Evolutionary conservation across 1,140 invertebrate species (phyloP), one percentile per base, ranked within the genome.

Genomic region (Trachymyrmex cornetzi): DNA sequence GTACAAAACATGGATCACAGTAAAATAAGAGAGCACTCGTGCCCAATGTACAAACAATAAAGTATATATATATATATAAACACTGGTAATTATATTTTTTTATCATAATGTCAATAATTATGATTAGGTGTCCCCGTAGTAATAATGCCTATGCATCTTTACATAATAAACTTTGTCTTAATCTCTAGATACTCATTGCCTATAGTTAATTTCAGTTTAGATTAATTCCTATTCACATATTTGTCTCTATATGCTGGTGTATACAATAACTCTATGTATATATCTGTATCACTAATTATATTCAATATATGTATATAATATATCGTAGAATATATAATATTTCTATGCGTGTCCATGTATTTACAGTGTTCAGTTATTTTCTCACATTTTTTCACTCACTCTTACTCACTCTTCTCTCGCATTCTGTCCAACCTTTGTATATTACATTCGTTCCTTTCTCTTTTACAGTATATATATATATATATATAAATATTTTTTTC

Each of bases 1-100:
- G 92, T 93, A 93, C 88, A 93, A 93, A 93, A 93, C 92, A 91
- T 90, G 91, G 90, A 91, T 92, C 87, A 92, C 90, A 92, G 92
- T 91, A 89, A 93, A 92, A 93, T 92, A 92, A 93, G 91, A 92
- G 89, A 92, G 91, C 91, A 91, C 89, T 93, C 89, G 90, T 93
- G 92, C 92, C 91, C 92, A 89, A 92, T 93, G 86, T 93, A 93
- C 88, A 93, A 93, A 93, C 89, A 93, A 93, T 93, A 88, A 92
- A 90, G 72, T 91, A 92, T 90, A 88, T 85, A 87, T 90, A 88
- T 90, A 74, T 89, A 88, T 80, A 59, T 85, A n/a, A n/a, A n/a
- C n/a, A n/a, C n/a, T n/a, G n/a, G n/a, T n/a, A n/a, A n/a, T n/a
- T n/a, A n/a, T n/a, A n/a, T 69, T 67, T 27, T 55, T 63, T 81